A percentile compares a stretch with the other conserved stretches of the same genome.
Conservation (phyloP, 1,140 invertebrate genomes). For the Scaptomyza graminum region DNA sequence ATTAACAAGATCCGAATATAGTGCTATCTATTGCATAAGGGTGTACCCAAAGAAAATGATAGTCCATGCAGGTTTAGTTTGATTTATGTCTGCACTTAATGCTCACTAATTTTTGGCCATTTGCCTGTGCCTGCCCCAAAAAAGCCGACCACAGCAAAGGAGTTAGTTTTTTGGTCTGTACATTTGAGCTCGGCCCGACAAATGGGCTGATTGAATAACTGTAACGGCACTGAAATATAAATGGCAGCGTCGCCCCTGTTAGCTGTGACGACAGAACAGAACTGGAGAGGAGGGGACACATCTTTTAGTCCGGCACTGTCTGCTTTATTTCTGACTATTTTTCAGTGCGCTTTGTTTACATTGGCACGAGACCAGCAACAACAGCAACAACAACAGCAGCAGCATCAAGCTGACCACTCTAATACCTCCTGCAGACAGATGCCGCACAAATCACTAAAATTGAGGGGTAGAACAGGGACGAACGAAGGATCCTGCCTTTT, state of each 20-base stretch:
- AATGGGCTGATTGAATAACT: conserved; percentile 72
- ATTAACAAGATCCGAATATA: conserved; percentile 18
- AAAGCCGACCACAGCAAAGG: conserved; percentile 54
- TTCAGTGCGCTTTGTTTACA: conserved; percentile 75
- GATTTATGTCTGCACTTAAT: conserved; percentile 36
- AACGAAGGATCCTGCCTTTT: conserved; percentile 48
- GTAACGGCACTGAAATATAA: conserved; percentile 63
- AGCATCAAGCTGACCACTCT: conserved; percentile 29
- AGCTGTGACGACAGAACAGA: conserved; percentile 36
- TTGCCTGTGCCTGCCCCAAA: conserved; percentile 29
- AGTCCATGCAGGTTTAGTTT: conserved; percentile 17
- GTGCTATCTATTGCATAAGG: conserved; percentile 16
- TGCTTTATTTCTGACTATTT: conserved; percentile 72
- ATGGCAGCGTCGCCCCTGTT: conserved; percentile 58
- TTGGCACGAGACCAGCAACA: conserved; percentile 36
- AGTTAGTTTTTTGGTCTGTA: conserved; percentile 21
- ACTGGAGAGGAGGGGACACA: conserved; percentile 9
- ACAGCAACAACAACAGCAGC: conserved; percentile 4
- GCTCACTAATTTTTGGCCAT: conserved; percentile 57
- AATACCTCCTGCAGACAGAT: conserved; percentile 39
- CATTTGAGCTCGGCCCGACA: conserved; percentile 25
- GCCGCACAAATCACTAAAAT: conserved; percentile 60
- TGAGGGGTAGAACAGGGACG: conserved; percentile 50
- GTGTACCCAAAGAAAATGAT: no score
- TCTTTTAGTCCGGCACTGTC: conserved; percentile 41